Conservation (phyloP, 2,888 invertebrate genomes). For the Bellardia pandia region DNA sequence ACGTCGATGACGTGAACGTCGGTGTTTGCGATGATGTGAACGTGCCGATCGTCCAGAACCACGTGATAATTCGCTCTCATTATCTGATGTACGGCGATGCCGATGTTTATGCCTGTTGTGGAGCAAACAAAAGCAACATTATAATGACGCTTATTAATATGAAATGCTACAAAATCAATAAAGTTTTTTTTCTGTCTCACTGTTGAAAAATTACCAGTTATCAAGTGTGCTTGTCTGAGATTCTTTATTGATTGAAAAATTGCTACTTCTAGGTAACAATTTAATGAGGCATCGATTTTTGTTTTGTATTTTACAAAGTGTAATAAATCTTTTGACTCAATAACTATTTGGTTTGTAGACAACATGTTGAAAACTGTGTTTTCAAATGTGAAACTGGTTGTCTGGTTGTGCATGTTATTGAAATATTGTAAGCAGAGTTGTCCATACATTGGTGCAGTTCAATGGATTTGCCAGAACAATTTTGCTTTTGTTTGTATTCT, state of each 20-base stretch:
- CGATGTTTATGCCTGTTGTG: slow-evolving; percentile 89
- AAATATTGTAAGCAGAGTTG: neutral
- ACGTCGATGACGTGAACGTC: slow-evolving; percentile 88
- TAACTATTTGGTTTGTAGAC: slow-evolving; percentile 52
- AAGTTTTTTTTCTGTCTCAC: neutral
- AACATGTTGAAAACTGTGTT: slow-evolving; percentile 47
- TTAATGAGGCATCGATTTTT: slow-evolving; percentile 11
- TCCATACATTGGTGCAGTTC: neutral
- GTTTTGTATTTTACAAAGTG: slow-evolving; percentile 17
- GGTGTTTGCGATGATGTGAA: slow-evolving; percentile 89
- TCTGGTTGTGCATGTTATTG: slow-evolving; percentile 18
- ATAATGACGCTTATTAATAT: slow-evolving; percentile 38
- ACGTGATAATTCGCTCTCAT: slow-evolving; percentile 94
- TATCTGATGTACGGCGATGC: slow-evolving; percentile 93
- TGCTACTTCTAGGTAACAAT: slow-evolving; percentile 38
- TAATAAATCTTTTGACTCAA: slow-evolving; percentile 64
- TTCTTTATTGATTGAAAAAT: slow-evolving; percentile 64
- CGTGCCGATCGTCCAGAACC: slow-evolving; percentile 92
- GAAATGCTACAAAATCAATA: slow-evolving; percentile 48
- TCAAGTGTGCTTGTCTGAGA: slow-evolving; percentile 30
- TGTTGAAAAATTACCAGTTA: slow-evolving; percentile 45
- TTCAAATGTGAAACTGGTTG: slow-evolving; percentile 37
- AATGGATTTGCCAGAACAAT: neutral
- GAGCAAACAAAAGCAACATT: neutral
- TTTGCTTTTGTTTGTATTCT: neutral